Evolutionary conservation across 1,140 invertebrate genomes (phyloP).

Genomic region (Habropoda laboriosa): DNA sequence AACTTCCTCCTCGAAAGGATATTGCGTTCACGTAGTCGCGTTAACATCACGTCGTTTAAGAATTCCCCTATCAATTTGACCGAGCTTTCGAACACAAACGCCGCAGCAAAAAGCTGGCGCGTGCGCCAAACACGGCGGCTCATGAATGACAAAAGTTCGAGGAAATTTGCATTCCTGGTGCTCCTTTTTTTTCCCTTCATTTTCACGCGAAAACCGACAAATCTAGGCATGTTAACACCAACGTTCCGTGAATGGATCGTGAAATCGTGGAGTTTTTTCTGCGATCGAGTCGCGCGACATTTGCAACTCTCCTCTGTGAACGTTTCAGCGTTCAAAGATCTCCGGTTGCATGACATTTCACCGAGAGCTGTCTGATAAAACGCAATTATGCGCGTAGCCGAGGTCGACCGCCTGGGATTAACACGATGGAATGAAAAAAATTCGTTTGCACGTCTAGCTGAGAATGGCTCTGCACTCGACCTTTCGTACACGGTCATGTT

Average conservation of each 20-base stretch:
- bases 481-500: too few relatives aligned
- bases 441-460: not conserved
- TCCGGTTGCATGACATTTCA: not conserved
- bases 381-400: not conserved
- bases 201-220: not conserved
- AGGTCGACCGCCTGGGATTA: slow-evolving; percentile 6
- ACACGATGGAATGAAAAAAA: slow-evolving; percentile 11
- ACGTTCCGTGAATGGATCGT: not conserved
- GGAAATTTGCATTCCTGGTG: not conserved
- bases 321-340: not conserved
- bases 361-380: not conserved
- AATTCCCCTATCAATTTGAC: not conserved
- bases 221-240: not conserved
- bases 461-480: not conserved
- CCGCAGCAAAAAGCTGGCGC: not conserved
- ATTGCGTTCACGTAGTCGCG: not conserved
- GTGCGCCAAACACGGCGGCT: not conserved
- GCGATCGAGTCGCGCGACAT: not conserved
- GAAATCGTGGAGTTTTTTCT: not conserved
- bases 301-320: not conserved
- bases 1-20: not conserved
- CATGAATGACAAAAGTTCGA: not conserved
- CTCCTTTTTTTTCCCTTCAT: too few relatives aligned
- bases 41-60: slow-evolving; percentile 7
- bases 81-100: not conserved